These are phyloP conservation scores for Caenorhabditis auriculariae DNA, from an alignment of 2,888 invertebrate species.

Conservation along the genomic window DNA sequence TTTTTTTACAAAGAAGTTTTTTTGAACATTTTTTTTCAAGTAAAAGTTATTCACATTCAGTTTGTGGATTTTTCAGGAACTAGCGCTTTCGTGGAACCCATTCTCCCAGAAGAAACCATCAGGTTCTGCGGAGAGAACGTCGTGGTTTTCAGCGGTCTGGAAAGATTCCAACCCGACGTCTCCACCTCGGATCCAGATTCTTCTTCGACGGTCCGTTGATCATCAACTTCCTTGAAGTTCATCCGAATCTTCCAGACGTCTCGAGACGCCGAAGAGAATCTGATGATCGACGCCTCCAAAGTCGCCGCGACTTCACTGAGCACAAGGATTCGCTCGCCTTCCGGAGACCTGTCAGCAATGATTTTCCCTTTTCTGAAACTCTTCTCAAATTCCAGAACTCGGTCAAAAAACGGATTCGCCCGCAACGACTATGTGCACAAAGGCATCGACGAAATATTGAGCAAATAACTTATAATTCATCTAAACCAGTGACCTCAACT, in stretches of 20 bases:
- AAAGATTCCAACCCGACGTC: conserved; percentile 28
- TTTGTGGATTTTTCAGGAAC: conserved; percentile 8
- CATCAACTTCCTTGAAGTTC: neutral
- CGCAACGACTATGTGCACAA: conserved; percentile 50
- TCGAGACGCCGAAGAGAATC: conserved; percentile 9
- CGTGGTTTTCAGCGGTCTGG: conserved; percentile 45
- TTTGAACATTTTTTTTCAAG: neutral
- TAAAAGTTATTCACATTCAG: neutral
- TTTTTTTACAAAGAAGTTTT: neutral
- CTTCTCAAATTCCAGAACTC: conserved; percentile 22
- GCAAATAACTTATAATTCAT: neutral
- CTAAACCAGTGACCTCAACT: too few species aligned
- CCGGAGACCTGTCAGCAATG: conserved; percentile 1
- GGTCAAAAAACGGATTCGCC: conserved; percentile 62
- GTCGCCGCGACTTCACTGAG: conserved; percentile 6
- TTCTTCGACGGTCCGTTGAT: neutral
- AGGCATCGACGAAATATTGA: neutral
- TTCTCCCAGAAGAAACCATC: conserved; percentile 50
- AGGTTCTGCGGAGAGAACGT: conserved; percentile 59
- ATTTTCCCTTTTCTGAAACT: neutral
- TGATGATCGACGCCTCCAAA: conserved; percentile 34
- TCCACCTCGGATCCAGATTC: conserved; percentile 21
- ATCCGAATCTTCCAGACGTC: conserved; percentile 9
- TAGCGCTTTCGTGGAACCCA: conserved; percentile 17
- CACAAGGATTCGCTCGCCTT: conserved; percentile 9